Evolutionary conservation across 2,888 invertebrate genomes (phyloP), one percentile per base, ranked within the genome.

Genomic region (Oscheius sp.): DNA sequence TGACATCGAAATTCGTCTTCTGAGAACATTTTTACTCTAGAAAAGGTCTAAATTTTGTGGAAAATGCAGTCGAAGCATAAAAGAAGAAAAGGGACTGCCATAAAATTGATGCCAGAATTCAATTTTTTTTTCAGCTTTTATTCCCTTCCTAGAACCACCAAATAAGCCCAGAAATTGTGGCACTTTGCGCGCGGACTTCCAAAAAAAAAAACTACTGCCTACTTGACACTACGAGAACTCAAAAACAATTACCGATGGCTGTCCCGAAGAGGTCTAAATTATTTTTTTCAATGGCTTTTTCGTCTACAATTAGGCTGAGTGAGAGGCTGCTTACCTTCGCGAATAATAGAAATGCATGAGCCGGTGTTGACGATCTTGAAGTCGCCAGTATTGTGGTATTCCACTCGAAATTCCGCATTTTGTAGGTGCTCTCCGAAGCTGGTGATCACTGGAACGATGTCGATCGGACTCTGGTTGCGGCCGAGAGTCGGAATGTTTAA

Each of bases 381-480:
- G n/a, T 85, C 83, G 23, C 81, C 81, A 25, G 68, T 78, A n/a
- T 76, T 75, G 58, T 85, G 82, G 68, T 85, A 85, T 34, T 76
- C 72, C 12, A 84, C 78, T 52, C 85, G 82, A 53, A 84, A 84
- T 25, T 75, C 72, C 1, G 80, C 79, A 69, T 80, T 80, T 57
- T 83, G 82, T 8, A 86, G 73, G 50, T 81, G 73, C 27, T 83
- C 82, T 29, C 85, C 85, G 61, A 80, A 85, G n/a, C 85, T 76
- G 27, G 85, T 85, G 63, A 81, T 76, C 6, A 82, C 72, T 5
- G 85, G 85, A 15, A 86, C 75, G 31, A 85, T 75, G 69, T 85
- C 85, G 53, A 85, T 82, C 25, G 85, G 85, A n/a, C 84, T 85
- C 64, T 83, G 84, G 53, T 81, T 81, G 33, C 82, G 76, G 57